Evolutionary conservation across 2,888 invertebrate genomes (phyloP).

Genomic region (Lasioglossum oenotherae): DNA sequence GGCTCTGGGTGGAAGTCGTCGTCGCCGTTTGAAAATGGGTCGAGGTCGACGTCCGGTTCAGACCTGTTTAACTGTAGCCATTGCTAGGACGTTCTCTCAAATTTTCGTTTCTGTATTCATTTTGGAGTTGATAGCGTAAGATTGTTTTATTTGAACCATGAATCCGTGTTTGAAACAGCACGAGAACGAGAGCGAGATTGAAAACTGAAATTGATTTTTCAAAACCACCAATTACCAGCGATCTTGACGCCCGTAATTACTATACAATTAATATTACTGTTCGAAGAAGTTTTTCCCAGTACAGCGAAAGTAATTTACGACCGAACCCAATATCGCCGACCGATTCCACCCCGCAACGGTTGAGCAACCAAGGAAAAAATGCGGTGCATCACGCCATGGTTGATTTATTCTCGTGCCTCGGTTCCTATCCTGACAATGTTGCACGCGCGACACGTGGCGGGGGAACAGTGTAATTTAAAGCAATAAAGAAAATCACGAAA

Average conservation of each 20-base stretch:
- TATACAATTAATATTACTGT: background rate
- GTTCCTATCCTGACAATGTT: slow-evolving; percentile 31
- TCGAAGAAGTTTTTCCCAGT: background rate
- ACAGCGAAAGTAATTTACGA: background rate
- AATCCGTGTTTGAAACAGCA: background rate
- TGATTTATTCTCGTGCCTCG: slow-evolving; percentile 40
- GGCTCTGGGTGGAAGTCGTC: slow-evolving; percentile 10
- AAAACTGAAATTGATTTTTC: slow-evolving; percentile 1
- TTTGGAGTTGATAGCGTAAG: background rate
- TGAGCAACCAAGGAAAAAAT: background rate
- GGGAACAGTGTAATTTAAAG: slow-evolving; percentile 47
- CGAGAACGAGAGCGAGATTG: background rate
- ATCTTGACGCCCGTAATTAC: background rate
- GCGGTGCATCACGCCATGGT: slow-evolving; percentile 12
- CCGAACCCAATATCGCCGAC: background rate
- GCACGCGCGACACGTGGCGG: slow-evolving; percentile 32
- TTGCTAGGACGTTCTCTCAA: background rate
- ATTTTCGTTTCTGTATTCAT: background rate
- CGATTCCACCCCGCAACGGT: background rate
- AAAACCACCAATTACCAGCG: background rate
- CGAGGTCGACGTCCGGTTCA: slow-evolving; percentile 27
- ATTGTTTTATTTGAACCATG: background rate
- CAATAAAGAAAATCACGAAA: slow-evolving; percentile 55
- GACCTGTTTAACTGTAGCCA: background rate
- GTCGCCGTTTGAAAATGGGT: slow-evolving; percentile 21